These are phyloP conservation scores for Cyrtonyx montezumae DNA, from an alignment of 2,113 vertebrate genomes.

Conservation along the genomic window DNA sequence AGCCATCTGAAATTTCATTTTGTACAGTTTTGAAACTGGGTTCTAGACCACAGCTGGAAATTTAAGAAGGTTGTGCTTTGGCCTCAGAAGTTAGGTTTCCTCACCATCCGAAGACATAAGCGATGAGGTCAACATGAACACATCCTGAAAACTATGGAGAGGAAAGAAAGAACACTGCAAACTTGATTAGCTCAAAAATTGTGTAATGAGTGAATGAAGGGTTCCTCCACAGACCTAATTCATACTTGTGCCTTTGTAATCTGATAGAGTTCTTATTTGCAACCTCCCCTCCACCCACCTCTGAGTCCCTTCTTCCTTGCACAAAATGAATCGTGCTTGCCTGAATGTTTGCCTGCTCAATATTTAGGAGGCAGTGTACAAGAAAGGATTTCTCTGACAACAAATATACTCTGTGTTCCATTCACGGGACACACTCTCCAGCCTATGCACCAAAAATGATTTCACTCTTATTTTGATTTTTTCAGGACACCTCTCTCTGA, in stretches of 20 bases:
- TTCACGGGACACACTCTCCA: neutral
- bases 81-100: neutral
- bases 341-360: neutral
- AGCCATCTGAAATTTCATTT: neutral
- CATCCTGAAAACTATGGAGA: neutral
- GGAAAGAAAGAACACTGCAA: neutral
- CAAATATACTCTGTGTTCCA: neutral
- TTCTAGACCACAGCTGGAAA: constrained; percentile 27
- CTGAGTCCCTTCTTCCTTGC: neutral
- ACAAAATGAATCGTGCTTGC: neutral
- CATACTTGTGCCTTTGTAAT: neutral
- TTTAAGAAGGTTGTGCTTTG: neutral
- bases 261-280: neutral
- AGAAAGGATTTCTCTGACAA: neutral
- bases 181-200: neutral
- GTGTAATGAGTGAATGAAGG: neutral
- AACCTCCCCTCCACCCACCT: neutral
- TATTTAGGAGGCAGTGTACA: neutral
- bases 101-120: neutral
- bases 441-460: neutral
- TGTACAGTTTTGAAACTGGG: neutral
- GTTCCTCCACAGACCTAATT: neutral
- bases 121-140: neutral
- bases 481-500: neutral
- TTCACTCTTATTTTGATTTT: neutral